phyloP scores from a whole-genome alignment of 2,797 vertebrate species.

The Alauda arvensis region DNA sequence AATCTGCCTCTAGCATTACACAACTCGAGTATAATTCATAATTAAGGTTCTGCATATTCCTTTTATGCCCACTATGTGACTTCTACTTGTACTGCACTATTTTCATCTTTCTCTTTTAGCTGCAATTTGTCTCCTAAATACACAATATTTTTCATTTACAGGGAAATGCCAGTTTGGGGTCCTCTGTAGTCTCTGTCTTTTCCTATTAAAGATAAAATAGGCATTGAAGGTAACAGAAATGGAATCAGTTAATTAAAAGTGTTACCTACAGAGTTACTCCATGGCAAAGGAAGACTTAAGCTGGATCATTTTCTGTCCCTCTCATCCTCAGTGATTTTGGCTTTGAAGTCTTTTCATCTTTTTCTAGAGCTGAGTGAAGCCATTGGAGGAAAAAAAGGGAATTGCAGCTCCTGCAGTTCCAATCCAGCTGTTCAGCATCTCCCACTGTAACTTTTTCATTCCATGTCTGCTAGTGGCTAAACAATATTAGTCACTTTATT shows the following conservation, averaged over 20 bases:
- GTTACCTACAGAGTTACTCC: background rate
- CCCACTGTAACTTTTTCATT: background rate
- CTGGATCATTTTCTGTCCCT: background rate
- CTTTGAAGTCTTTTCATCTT: background rate
- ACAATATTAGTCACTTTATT: background rate
- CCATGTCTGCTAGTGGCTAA: background rate
- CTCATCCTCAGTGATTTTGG: background rate
- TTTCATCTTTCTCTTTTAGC: background rate
- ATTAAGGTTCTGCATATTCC: background rate
- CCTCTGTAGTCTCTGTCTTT: background rate
- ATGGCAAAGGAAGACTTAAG: background rate
- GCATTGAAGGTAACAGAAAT: background rate
- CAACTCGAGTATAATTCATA: background rate
- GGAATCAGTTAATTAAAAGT: background rate
- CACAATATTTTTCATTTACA: background rate
- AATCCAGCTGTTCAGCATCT: background rate
- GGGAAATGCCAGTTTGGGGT: background rate
- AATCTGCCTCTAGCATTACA: background rate
- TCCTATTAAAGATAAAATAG: background rate
- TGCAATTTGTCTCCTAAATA: background rate
- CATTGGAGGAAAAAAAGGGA: background rate
- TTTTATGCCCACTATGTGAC: background rate
- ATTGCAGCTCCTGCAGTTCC: background rate
- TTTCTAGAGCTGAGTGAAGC: background rate
- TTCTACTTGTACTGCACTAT: background rate